Conservation (phyloP, 2,888 invertebrate species). For the Neelides folsomi region DNA sequence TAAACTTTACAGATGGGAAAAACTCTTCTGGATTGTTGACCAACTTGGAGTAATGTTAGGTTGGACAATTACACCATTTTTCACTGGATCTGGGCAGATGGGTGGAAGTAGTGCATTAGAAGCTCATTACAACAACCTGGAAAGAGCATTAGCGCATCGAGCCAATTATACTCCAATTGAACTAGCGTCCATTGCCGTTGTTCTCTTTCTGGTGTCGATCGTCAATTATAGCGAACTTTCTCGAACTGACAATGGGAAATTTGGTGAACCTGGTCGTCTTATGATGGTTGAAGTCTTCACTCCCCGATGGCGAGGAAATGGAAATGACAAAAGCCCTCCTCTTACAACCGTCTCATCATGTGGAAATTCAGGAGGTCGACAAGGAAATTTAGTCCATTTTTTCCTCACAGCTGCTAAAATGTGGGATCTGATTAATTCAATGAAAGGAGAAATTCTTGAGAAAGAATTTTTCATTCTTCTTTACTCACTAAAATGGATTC, state of each 20-base stretch:
- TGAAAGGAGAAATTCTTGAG: constrained; percentile 37
- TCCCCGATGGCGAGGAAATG: constrained; percentile 11
- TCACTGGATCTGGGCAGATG: constrained; percentile 11
- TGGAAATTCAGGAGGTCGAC: constrained; percentile 30
- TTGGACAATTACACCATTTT: constrained; percentile 27
- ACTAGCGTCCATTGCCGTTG: constrained; percentile 24
- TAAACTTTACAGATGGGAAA: constrained; percentile 28
- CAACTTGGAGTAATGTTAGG: constrained; percentile 20
- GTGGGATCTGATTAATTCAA: constrained; percentile 63
- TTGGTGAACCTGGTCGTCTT: constrained; percentile 12
- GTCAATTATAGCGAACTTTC: constrained; percentile 18
- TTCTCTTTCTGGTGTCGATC: constrained; percentile 25
- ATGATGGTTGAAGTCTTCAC: constrained; percentile 36
- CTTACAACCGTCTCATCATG: constrained; percentile 29
- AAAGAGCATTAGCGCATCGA: constrained; percentile 13
- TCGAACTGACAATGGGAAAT: constrained; percentile 1
- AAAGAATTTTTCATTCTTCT: constrained; percentile 22
- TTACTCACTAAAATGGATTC: constrained; percentile 22
- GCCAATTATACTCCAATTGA: constrained; percentile 16
- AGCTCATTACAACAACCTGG: constrained; percentile 16
- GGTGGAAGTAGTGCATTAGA: constrained; percentile 17
- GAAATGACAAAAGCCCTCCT: constrained; percentile 23
- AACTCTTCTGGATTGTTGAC: constrained; percentile 22
- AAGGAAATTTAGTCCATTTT: constrained; percentile 42
- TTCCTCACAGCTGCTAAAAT: constrained; percentile 71